Conservation (phyloP, 2,888 invertebrate species). For the Hybos culiciformis region DNA sequence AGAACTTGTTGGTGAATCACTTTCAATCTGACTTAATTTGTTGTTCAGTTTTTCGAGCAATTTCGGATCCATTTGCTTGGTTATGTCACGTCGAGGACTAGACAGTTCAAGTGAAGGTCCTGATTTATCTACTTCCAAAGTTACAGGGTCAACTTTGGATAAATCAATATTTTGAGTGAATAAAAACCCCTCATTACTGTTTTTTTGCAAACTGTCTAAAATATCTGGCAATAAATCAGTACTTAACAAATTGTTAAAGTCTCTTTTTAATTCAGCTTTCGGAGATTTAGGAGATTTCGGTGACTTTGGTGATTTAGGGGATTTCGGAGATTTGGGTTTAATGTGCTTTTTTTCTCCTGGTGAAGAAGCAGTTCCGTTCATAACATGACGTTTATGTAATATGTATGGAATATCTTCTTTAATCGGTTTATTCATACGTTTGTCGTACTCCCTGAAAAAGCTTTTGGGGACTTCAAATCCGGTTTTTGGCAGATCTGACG, state of each 20-base stretch:
- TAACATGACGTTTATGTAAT: conserved; percentile 68
- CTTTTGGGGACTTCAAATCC: conserved; percentile 59
- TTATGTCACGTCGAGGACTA: conserved; percentile 58
- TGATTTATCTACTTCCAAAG: conserved; percentile 54
- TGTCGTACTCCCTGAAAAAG: conserved; percentile 53
- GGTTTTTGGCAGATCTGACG: conserved; percentile 45
- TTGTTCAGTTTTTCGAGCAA: conserved; percentile 54
- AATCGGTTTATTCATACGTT: conserved; percentile 36
- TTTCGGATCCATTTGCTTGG: conserved; percentile 52
- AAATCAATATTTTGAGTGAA: conserved; percentile 63
- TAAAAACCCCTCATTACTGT: conserved; percentile 47
- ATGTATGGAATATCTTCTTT: conserved; percentile 72
- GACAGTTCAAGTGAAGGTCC: conserved; percentile 43
- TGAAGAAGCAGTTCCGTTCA: conserved; percentile 67
- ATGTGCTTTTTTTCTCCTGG: conserved; percentile 37
- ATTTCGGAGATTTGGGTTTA: conserved; percentile 50
- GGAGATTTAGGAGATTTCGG: conserved; percentile 47
- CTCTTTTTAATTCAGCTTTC: conserved; percentile 31
- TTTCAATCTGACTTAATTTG: conserved; percentile 61
- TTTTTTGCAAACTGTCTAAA: conserved; percentile 30
- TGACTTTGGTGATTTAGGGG: conserved; percentile 48
- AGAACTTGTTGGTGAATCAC: conserved; percentile 60
- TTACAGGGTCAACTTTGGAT: conserved; percentile 58
- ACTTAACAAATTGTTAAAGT: conserved; percentile 10
- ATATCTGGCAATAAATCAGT: conserved; percentile 42